These are phyloP conservation scores for Empidonax traillii DNA, from an alignment of 2,113 vertebrate species.

Conservation along the genomic window DNA sequence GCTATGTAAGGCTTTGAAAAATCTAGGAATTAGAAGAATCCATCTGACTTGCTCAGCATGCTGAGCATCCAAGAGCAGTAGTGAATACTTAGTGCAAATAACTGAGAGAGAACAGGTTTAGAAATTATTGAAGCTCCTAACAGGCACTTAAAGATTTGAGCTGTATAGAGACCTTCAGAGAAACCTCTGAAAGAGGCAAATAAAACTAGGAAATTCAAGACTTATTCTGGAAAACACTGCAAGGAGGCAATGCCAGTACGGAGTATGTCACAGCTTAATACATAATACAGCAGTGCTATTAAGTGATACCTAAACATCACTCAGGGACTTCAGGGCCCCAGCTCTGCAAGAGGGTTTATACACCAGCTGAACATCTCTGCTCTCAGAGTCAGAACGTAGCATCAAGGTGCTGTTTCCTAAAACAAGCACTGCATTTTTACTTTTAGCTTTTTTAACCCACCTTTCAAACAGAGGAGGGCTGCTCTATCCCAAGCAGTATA, in stretches of 20 bases:
- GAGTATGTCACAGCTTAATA: background rate
- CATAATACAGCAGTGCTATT: background rate
- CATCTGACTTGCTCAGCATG: background rate
- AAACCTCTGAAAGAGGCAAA: background rate
- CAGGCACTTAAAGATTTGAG: background rate
- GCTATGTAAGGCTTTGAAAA: background rate
- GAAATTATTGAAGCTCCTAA: background rate
- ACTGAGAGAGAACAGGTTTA: background rate
- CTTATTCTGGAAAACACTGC: background rate
- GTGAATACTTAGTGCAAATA: background rate
- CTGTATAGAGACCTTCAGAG: background rate
- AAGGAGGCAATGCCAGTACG: background rate
- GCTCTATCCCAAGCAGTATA: background rate
- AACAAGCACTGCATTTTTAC: background rate
- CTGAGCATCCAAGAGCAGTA: background rate
- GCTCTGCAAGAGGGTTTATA: background rate
- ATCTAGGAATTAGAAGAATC: background rate
- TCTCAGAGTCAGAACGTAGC: background rate
- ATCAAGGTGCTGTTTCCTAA: background rate
- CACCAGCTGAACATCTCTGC: background rate
- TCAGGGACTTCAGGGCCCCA: background rate
- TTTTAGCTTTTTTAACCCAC: background rate
- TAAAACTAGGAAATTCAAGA: background rate
- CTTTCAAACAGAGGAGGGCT: background rate
- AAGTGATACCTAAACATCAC: background rate